phyloP scores from a whole-genome alignment of 2,888 invertebrate genomes.

The Pachycephus smyrnensis region DNA sequence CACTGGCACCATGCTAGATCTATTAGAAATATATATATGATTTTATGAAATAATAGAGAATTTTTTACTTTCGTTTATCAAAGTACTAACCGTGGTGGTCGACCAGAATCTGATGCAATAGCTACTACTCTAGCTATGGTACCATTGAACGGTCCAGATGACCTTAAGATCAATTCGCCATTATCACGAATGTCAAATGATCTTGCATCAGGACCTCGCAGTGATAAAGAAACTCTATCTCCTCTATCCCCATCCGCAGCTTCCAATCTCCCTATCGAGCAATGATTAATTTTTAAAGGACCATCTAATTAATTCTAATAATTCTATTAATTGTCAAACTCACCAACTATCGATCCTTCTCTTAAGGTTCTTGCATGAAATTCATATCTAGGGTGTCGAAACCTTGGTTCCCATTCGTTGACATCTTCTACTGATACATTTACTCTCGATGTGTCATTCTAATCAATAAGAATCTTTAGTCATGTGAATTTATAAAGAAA shows the following conservation, averaged over 20 bases:
- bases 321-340: constrained; percentile 18
- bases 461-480: constrained; percentile 43
- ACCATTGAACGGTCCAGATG: constrained; percentile 60
- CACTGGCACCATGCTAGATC: constrained; percentile 67
- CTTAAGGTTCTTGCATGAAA: constrained; percentile 69
- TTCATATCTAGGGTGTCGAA: constrained; percentile 89
- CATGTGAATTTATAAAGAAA: not conserved
- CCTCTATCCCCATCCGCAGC: constrained; percentile 89
- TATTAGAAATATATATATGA: constrained; percentile 18
- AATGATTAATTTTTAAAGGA: not conserved
- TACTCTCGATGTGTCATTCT: constrained; percentile 88
- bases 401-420: constrained; percentile 94
- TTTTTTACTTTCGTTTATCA: not conserved
- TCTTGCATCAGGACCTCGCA: constrained; percentile 79
- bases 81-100: constrained; percentile 72
- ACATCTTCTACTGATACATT: constrained; percentile 86
- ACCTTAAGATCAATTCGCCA: constrained; percentile 73
- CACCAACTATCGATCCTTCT: constrained; percentile 60
- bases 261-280: constrained; percentile 76
- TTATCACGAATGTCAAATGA: constrained; percentile 75
- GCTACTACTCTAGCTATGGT: constrained; percentile 81
- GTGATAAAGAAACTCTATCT: constrained; percentile 79
- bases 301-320: not conserved
- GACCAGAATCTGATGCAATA: constrained; percentile 86
- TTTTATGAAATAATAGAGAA: not conserved